Conservation (phyloP, 2,888 invertebrate species). For the Phalera bucephala region DNA sequence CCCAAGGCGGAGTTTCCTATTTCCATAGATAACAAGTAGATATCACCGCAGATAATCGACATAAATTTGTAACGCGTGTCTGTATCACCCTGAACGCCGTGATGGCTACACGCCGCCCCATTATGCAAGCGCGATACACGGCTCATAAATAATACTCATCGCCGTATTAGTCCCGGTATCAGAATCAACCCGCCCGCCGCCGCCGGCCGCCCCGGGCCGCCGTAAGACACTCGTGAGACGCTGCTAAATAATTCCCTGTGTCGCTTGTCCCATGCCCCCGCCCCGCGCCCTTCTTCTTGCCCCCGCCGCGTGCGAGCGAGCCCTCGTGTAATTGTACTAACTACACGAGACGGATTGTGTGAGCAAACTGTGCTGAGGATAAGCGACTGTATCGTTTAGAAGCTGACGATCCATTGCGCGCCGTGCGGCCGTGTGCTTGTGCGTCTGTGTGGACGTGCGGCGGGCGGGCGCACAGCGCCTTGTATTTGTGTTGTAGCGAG, state of each 20-base stretch:
- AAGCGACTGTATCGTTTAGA: slow-evolving; percentile 15
- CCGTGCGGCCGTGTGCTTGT: no score
- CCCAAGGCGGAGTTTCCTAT: no score
- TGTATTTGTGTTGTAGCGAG: not conserved
- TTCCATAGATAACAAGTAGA: no score
- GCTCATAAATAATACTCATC: slow-evolving; percentile 30
- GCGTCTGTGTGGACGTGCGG: not conserved
- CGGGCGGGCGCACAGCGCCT: not conserved
- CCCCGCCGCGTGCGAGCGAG: slow-evolving; percentile 3
- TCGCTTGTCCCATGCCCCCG: slow-evolving; percentile 4
- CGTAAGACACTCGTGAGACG: slow-evolving; percentile 30
- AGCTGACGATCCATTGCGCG: slow-evolving; percentile 8
- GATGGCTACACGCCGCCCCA: not conserved
- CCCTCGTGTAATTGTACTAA: slow-evolving; percentile 35
- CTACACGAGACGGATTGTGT: slow-evolving; percentile 27
- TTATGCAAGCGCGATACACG: not conserved
- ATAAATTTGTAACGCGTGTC: not conserved
- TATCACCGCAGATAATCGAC: no score
- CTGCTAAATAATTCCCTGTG: slow-evolving; percentile 53
- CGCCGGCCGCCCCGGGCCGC: slow-evolving; percentile 1
- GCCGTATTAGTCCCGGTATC: not conserved
- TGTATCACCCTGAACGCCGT: not conserved
- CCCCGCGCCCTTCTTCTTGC: not conserved
- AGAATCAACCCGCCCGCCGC: slow-evolving; percentile 5
- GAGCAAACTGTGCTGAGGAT: slow-evolving; percentile 20